Conservation (phyloP, 1,140 invertebrate genomes). For the Cotesia chilonis region DNA sequence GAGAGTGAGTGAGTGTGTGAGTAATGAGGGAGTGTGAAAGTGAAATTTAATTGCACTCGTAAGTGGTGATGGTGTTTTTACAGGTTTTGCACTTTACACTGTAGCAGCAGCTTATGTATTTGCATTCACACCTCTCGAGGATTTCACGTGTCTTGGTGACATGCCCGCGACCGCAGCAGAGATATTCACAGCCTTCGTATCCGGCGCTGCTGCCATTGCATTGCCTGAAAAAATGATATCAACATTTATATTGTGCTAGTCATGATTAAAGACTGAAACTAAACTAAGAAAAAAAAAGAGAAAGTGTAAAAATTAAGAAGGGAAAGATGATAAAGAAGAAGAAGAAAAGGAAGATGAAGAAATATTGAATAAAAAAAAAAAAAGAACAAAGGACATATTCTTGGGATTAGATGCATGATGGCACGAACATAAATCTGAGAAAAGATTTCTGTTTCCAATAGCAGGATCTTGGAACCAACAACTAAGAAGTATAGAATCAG, state of each 20-base stretch:
- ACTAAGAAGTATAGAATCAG: constrained; percentile 37
- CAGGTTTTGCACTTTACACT: constrained; percentile 85
- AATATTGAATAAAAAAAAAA: background rate
- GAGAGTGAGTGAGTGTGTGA: too few species aligned
- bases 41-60: constrained; percentile 75
- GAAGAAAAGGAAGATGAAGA: constrained; percentile 8
- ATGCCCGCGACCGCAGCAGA: constrained; percentile 89
- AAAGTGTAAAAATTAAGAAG: too few species aligned
- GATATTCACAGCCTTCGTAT: constrained; percentile 81
- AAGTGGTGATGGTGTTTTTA: constrained; percentile 71
- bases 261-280: background rate
- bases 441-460: constrained; percentile 20
- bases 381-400: constrained; percentile 8
- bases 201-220: constrained; percentile 76
- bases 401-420: constrained; percentile 35
- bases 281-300: too few species aligned
- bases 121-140: constrained; percentile 84
- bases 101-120: constrained; percentile 91
- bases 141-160: constrained; percentile 74
- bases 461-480: background rate
- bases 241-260: background rate
- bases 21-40: background rate
- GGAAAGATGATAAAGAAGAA: background rate
- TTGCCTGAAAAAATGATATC: constrained; percentile 62
- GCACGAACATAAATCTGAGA: constrained; percentile 27